Conservation (phyloP, 2,888 invertebrate genomes). For the Brenthis ino region DNA sequence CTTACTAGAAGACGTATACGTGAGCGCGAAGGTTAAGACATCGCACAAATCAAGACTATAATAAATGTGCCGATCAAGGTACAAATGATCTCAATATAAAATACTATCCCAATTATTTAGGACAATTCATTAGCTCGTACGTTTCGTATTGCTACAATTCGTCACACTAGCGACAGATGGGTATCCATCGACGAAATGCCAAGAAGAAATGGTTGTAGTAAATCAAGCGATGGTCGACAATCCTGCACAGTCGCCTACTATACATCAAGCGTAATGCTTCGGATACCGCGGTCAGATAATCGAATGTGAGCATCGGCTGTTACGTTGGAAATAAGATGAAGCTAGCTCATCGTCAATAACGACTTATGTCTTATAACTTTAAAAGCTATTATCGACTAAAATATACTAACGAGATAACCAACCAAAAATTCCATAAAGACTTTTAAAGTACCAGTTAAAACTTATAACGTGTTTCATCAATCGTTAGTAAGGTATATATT, state of each 20-base stretch:
- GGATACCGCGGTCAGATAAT: slow-evolving; percentile 81
- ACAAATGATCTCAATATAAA: slow-evolving; percentile 80
- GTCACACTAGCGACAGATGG: slow-evolving; percentile 75
- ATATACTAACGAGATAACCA: not conserved
- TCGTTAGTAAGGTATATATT: slow-evolving; percentile 60
- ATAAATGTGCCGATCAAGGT: slow-evolving; percentile 76
- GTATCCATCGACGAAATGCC: slow-evolving; percentile 76
- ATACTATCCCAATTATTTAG: slow-evolving; percentile 81
- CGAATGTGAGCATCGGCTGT: slow-evolving; percentile 82
- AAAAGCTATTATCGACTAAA: slow-evolving; percentile 42
- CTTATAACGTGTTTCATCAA: slow-evolving; percentile 5
- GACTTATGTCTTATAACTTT: slow-evolving; percentile 52
- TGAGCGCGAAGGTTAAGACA: slow-evolving; percentile 63
- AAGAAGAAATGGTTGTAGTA: slow-evolving; percentile 77
- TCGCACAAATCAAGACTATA: slow-evolving; percentile 75
- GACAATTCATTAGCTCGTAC: slow-evolving; percentile 80
- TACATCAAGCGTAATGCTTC: slow-evolving; percentile 82
- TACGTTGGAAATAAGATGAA: slow-evolving; percentile 81
- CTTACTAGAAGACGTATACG: slow-evolving; percentile 47
- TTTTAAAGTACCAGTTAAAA: slow-evolving; percentile 7
- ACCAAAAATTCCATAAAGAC: not conserved
- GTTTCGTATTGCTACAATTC: slow-evolving; percentile 74
- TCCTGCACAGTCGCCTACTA: slow-evolving; percentile 78
- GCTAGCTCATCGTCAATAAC: slow-evolving; percentile 56
- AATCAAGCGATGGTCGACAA: slow-evolving; percentile 78